Evolutionary conservation across 2,888 invertebrate species (phyloP).

Genomic region (Perdita meconis): DNA sequence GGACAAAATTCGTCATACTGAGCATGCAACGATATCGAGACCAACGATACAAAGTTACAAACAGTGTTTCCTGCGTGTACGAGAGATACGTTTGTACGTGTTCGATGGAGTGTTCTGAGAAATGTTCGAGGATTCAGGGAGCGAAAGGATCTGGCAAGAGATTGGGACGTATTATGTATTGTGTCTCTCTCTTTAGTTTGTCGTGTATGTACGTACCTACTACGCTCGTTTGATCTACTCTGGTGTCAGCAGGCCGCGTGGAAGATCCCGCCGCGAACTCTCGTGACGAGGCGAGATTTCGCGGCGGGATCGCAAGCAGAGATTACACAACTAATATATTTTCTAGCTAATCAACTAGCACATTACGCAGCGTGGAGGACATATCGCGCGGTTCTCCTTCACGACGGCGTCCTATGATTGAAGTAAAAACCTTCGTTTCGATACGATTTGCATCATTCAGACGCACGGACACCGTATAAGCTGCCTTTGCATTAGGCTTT

Average conservation of each 20-base stretch:
- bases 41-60: constrained; percentile 78
- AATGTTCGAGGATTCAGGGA: constrained; percentile 21
- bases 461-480: too few species aligned
- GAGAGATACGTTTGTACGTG: constrained; percentile 58
- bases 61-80: constrained; percentile 74
- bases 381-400: constrained; percentile 44
- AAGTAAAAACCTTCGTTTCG: too few species aligned
- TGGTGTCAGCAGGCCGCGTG: constrained; percentile 75
- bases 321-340: constrained; percentile 62
- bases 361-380: constrained; percentile 55
- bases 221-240: constrained; percentile 77
- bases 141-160: constrained; percentile 4
- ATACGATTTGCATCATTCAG: too few species aligned
- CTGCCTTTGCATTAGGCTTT: too few species aligned
- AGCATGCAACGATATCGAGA: constrained; percentile 80
- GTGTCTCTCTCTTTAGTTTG: constrained; percentile 62
- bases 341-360: constrained; percentile 64
- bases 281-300: constrained; percentile 51
- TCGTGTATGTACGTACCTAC: constrained; percentile 75
- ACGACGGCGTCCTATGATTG: constrained; percentile 17
- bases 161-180: constrained; percentile 57
- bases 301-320: constrained; percentile 64
- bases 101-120: constrained; percentile 55
- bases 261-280: constrained; percentile 65
- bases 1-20: constrained; percentile 73